These are phyloP conservation scores for Mus musculus DNA, from an alignment of 2,113 vertebrate species.

Conservation along the genomic window GRCm39 chr14:122958501-122959000, in stretches of 20 bases:
- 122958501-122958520: constrained; percentile 92
- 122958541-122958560: constrained; percentile 98
- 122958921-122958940: constrained; percentile 81
- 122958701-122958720: constrained; percentile 99
- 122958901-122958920: constrained; percentile 84
- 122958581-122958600: constrained; percentile 98
- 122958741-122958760: constrained; percentile 91
- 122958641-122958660: constrained; percentile 97
- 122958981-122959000: constrained; percentile 83
- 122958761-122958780: constrained; percentile 91
- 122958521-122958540: constrained; percentile 94
- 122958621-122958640: constrained; percentile 93
- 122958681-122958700: constrained; percentile 96
- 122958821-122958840: constrained; percentile 91
- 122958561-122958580: constrained; percentile 97
- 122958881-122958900: constrained; percentile 85
- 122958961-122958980: constrained; percentile 81
- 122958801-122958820: constrained; percentile 90
- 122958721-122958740: constrained; percentile 92
- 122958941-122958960: constrained; percentile 81
- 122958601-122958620: constrained; percentile 96
- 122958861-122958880: constrained; percentile 86
- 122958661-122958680: constrained; percentile 92
- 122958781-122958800: constrained; percentile 89
- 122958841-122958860: constrained; percentile 90